Evolutionary conservation across 1,140 invertebrate genomes (phyloP).

Genomic region (Nasonia giraulti): DNA sequence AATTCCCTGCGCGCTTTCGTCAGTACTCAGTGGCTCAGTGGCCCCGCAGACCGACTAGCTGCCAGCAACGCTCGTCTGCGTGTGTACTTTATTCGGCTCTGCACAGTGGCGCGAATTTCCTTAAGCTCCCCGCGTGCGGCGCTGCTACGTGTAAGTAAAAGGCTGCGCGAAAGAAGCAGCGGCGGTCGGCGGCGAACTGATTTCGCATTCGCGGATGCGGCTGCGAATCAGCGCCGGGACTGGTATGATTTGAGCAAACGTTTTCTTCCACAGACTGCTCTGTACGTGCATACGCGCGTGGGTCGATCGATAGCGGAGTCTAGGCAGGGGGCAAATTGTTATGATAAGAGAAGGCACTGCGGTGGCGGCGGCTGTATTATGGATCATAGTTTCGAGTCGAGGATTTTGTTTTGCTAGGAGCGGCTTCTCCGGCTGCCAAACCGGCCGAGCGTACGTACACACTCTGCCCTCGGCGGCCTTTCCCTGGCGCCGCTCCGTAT

Average conservation of each 20-base stretch:
- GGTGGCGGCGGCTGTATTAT: not conserved
- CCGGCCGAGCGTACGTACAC: not conserved
- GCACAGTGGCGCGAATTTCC: not conserved
- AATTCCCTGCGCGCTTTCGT: no score
- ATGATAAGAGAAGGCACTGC: constrained; percentile 23
- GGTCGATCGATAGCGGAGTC: not conserved
- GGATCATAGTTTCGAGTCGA: constrained; percentile 32
- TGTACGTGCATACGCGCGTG: no score
- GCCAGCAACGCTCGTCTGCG: no score
- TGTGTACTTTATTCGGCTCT: no score
- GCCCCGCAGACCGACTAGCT: no score
- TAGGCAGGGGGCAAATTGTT: not conserved
- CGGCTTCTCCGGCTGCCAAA: not conserved
- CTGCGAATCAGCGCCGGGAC: not conserved
- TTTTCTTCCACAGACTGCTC: constrained; percentile 13
- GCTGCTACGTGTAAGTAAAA: not conserved
- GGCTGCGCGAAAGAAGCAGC: not conserved
- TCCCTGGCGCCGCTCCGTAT: not conserved
- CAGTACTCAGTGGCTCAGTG: no score
- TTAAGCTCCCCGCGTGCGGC: not conserved
- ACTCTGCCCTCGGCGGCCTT: not conserved
- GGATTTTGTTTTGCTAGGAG: constrained; percentile 33
- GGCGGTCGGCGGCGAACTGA: not conserved
- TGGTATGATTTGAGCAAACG: constrained; percentile 33
- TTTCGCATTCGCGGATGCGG: constrained; percentile 7